A percentile compares a stretch with the other conserved stretches of the same genome.
Conservation (phyloP, 2,113 vertebrate species). For the Merops nubicus region DNA sequence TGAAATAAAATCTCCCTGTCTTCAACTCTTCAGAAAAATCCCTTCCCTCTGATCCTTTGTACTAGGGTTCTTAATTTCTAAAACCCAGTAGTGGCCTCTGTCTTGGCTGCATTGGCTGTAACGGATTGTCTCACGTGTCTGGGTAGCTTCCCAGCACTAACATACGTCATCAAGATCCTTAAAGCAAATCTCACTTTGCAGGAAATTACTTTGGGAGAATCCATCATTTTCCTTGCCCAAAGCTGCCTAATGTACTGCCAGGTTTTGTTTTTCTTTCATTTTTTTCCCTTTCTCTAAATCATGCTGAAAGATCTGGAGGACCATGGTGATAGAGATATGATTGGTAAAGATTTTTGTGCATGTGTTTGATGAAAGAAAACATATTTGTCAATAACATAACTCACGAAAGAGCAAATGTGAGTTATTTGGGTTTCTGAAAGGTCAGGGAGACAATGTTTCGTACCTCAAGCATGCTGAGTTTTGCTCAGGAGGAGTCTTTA, state of each 20-base stretch:
- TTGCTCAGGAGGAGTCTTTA: not conserved
- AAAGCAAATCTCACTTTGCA: slow-evolving; percentile 8
- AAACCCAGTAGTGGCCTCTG: not conserved
- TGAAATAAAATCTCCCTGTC: not conserved
- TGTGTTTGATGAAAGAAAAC: not conserved
- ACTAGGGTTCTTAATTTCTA: not conserved
- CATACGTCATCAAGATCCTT: not conserved
- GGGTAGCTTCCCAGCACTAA: slow-evolving; percentile 9
- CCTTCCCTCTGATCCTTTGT: not conserved
- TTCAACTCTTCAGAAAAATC: not conserved
- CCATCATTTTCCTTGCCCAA: slow-evolving; percentile 1
- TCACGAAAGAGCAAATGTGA: not conserved
- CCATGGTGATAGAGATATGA: not conserved
- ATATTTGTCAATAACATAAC: not conserved
- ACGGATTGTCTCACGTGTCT: not conserved
- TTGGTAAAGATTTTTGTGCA: not conserved
- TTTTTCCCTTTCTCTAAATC: not conserved
- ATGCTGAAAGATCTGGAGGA: not conserved
- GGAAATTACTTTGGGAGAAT: slow-evolving; percentile 18
- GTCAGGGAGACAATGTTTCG: not conserved
- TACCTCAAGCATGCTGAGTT: not conserved
- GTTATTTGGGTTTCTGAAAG: not conserved
- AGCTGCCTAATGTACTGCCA: not conserved
- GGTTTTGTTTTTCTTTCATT: not conserved
- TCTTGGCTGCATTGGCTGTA: not conserved